phyloP scores from a whole-genome alignment of 1,140 invertebrate genomes.

The Drosophila insularis region DNA sequence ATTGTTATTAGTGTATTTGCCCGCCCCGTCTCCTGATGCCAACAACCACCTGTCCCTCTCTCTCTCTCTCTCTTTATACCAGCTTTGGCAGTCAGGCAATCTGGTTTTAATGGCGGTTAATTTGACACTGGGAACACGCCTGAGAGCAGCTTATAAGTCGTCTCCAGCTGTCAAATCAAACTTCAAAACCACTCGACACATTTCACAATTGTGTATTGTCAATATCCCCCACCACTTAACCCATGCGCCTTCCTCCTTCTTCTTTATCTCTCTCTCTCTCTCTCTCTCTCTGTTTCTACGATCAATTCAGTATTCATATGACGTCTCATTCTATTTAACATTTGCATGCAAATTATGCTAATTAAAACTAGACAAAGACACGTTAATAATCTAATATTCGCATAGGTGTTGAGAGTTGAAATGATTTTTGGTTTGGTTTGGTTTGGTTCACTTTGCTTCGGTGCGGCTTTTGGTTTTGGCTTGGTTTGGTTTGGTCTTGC shows the following conservation, averaged over 20 bases:
- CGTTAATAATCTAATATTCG: slow-evolving; percentile 59
- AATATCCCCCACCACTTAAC: background rate
- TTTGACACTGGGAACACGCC: slow-evolving; percentile 71
- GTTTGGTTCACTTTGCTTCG: too few relatives aligned
- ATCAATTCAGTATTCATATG: background rate
- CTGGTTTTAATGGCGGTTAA: slow-evolving; percentile 60
- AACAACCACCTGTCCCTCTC: background rate
- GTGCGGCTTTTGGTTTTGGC: slow-evolving; percentile 3
- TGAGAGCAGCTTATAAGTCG: slow-evolving; percentile 35
- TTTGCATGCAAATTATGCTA: slow-evolving; percentile 77
- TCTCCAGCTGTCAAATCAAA: slow-evolving; percentile 65
- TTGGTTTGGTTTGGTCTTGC: slow-evolving; percentile 17
- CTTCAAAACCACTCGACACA: slow-evolving; percentile 66
- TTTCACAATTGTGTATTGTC: slow-evolving; percentile 54
- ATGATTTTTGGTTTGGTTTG: slow-evolving; percentile 23
- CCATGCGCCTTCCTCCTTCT: background rate
- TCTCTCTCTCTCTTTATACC: background rate
- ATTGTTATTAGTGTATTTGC: slow-evolving; percentile 38
- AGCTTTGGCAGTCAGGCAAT: background rate
- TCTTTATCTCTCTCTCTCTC: background rate
- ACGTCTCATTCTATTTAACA: slow-evolving; percentile 66
- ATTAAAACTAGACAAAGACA: slow-evolving; percentile 77
- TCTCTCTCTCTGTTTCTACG: background rate
- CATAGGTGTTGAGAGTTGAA: slow-evolving; percentile 62
- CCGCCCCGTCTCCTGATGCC: background rate